Conservation (phyloP, 2,797 vertebrate genomes). For the Urophycis tenuis region DNA sequence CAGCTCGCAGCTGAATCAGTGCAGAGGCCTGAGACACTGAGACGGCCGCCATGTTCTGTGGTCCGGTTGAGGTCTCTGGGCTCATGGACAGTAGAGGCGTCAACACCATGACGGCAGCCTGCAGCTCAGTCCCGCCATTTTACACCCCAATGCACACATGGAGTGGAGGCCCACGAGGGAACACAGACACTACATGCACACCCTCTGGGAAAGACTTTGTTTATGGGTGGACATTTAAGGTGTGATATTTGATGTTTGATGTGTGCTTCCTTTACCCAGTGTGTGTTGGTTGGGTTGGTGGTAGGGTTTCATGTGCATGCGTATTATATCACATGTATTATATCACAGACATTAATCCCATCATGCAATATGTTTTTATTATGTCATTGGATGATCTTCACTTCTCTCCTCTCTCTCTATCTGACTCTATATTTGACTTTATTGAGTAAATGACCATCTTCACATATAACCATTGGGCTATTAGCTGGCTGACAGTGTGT, state of each 20-base stretch:
- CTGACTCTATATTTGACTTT: background rate
- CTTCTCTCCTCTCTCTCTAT: too few species aligned
- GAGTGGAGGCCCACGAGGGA: too few species aligned
- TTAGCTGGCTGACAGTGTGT: slow-evolving; percentile 16
- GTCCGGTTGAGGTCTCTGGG: slow-evolving; percentile 54
- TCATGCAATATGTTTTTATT: background rate
- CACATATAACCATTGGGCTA: background rate
- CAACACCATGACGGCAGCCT: slow-evolving; percentile 59
- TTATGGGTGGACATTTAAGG: background rate
- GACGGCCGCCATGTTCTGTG: slow-evolving; percentile 38
- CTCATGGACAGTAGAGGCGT: slow-evolving; percentile 62
- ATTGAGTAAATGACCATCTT: background rate
- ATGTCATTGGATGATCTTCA: background rate
- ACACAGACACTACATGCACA: background rate
- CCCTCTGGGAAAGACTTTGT: background rate
- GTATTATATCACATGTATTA: background rate
- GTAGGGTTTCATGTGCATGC: background rate
- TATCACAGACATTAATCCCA: background rate
- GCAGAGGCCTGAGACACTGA: slow-evolving; percentile 54
- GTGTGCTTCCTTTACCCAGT: background rate
- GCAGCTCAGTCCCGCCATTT: slow-evolving; percentile 52
- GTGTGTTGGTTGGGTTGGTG: background rate
- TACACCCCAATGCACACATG: slow-evolving; percentile 31
- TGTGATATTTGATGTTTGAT: background rate
- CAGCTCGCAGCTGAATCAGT: slow-evolving; percentile 38